Base-by-base conservation (phyloP, 1,140 invertebrate species). In the Oncopodura yosiiana region DNA sequence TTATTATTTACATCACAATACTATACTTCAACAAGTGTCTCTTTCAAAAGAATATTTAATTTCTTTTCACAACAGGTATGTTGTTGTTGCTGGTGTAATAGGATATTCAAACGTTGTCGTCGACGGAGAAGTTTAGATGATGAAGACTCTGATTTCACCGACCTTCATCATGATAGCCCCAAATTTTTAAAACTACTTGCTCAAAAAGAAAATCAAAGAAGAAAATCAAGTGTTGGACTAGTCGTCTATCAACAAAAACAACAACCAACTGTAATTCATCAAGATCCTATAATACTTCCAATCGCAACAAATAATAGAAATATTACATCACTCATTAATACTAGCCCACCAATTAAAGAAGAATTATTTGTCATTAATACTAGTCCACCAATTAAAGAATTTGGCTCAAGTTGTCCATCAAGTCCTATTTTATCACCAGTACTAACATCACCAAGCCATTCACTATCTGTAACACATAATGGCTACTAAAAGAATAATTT, bases 111-210 rank as follows among this genome's bases (percentile, higher is more conserved):
- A 18, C 48, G 54, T 27, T 18, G 46, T 21, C 5, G 46, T 14
- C 23, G 54, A 16, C 38, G 18, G n/a, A 44, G 37, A 34, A 32
- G 46, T 12, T 12, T 44, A 4, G 46, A 56, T 19, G 44, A 50
- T 21, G 11, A 38, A 6, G 48, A 49, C 27, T 56, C 54, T 16
- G 54, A 56, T 24, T 34, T 56, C 18, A 56, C 54, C 0, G n/a
- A n/a, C n/a, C 34, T 56, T 12, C 38, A 48, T 18, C 44, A 56
- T 29, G 54, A 56, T 34, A 56, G 54, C 50, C 54, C 54, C 30
- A 56, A 46, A 45, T 56, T 56, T 43, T 50, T 56, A 27, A 56
- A 56, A 38, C 42, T 56, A 26, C 38, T 56, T 32, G 48, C 54
- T 36, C 37, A 56, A 8, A 56, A 50, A 37, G 53, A 55, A 30